A percentile compares a stretch with the other conserved stretches of the same genome.
These are phyloP conservation scores for Zaprionus bogoriensis DNA, from an alignment of 2,888 invertebrate species.

Conservation along the genomic window DNA sequence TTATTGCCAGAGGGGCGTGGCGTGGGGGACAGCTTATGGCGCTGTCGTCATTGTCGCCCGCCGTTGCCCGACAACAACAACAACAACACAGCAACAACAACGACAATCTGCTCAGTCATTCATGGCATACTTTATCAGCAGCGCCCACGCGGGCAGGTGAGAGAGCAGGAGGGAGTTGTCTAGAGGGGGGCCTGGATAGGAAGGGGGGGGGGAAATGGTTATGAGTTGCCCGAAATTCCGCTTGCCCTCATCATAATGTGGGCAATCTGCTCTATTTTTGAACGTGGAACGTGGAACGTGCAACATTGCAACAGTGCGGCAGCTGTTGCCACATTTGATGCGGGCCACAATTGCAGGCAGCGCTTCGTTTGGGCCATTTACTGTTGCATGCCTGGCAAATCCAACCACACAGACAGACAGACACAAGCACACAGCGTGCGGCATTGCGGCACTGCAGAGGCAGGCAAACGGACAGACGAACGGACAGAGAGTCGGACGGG, in stretches of 20 bases:
- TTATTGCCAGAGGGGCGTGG: constrained; percentile 28
- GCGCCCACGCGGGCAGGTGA: constrained; percentile 6
- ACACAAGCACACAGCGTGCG: not conserved
- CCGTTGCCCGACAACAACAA: constrained; percentile 8
- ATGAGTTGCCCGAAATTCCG: constrained; percentile 46
- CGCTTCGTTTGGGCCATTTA: constrained; percentile 40
- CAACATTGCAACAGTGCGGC: constrained; percentile 24
- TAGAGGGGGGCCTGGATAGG: not conserved
- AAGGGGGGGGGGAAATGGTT: constrained; percentile 52
- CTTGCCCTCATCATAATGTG: constrained; percentile 60
- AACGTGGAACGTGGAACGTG: no score
- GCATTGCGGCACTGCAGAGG: no score
- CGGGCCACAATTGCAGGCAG: constrained; percentile 26
- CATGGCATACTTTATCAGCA: constrained; percentile 74
- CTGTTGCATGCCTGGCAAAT: no score
- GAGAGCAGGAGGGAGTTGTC: not conserved
- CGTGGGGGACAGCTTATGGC: not conserved
- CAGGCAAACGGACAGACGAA: not conserved
- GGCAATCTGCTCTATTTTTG: constrained; percentile 76
- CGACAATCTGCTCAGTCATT: constrained; percentile 70
- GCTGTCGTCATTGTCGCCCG: constrained; percentile 41
- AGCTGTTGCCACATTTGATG: constrained; percentile 44
- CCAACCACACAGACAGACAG: constrained; percentile 21
- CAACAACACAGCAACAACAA: no score
- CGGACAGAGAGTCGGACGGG: not conserved